Conservation (phyloP, 2,113 vertebrate species). For the Brevimyrus niger region DNA sequence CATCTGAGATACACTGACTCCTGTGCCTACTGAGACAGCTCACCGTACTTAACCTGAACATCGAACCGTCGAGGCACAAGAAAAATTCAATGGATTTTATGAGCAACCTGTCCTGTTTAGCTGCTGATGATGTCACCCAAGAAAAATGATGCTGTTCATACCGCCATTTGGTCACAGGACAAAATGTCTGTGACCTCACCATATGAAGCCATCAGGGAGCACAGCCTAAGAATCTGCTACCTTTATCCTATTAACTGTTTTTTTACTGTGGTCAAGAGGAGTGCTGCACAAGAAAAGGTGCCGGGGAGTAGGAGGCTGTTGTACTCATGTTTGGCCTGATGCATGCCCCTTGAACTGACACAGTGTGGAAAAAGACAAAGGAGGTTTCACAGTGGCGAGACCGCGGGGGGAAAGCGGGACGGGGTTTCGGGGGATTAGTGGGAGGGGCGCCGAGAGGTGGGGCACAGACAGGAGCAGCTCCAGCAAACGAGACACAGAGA, state of each 20-base stretch:
- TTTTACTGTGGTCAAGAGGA: not conserved
- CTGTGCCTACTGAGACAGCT: not conserved
- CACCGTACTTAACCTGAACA: not conserved
- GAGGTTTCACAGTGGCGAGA: not conserved
- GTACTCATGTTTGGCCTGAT: not conserved
- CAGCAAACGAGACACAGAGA: constrained; percentile 49
- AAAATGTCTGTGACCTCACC: not conserved
- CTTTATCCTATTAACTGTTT: not conserved
- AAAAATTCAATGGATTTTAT: not conserved
- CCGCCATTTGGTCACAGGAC: not conserved
- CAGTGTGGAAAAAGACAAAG: not conserved
- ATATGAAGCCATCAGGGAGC: not conserved
- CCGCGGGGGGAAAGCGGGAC: constrained; percentile 59
- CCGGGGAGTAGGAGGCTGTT: not conserved
- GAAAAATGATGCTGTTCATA: not conserved
- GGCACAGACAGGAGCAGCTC: constrained; percentile 29
- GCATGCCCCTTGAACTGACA: not conserved
- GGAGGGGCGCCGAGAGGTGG: not conserved
- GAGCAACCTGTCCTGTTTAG: not conserved
- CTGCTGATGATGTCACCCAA: not conserved
- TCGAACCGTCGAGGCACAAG: not conserved
- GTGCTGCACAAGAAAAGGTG: not conserved
- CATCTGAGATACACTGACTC: not conserved
- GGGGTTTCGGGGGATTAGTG: constrained; percentile 70
- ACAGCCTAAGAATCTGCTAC: not conserved